phyloP scores from a whole-genome alignment of 1,140 invertebrate species.

The Hylyphantes graminicola region DNA sequence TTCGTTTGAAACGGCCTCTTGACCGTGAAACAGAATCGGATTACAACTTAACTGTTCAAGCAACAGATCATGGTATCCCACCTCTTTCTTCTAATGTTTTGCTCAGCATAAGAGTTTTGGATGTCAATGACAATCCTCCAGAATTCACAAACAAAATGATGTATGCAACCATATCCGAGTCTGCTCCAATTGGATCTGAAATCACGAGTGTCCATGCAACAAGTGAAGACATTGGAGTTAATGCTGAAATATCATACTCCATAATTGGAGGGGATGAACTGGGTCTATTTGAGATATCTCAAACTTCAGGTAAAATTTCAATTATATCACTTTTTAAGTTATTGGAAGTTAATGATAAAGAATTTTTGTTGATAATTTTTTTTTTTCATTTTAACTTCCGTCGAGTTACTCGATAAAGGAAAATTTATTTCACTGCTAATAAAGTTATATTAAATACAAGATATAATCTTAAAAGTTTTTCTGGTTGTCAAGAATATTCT shows the following conservation, averaged over 20 bases:
- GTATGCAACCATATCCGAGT: conserved; percentile 78
- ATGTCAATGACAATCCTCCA: conserved; percentile 95
- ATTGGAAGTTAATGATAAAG: no score
- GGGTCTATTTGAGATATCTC: conserved; percentile 47
- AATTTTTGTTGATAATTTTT: no score
- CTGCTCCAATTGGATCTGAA: conserved; percentile 77
- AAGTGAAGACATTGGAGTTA: conserved; percentile 85
- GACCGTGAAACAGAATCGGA: conserved; percentile 87
- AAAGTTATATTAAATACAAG: no score
- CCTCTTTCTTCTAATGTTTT: conserved; percentile 73
- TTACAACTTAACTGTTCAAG: conserved; percentile 85
- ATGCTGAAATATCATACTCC: conserved; percentile 82
- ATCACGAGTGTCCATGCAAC: conserved; percentile 83
- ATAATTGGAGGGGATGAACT: conserved; percentile 69
- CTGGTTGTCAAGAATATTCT: no score
- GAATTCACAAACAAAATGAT: conserved; percentile 85
- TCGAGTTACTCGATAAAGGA: no score
- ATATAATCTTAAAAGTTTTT: no score
- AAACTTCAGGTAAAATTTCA: conserved; percentile 6
- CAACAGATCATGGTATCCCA: conserved; percentile 81
- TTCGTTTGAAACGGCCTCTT: conserved; percentile 82
- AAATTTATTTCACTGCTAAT: no score
- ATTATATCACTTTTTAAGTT: no score
- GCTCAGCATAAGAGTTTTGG: conserved; percentile 77
- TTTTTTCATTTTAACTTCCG: no score